Evolutionary conservation across 2,888 invertebrate species (phyloP).

Genomic region (Myopa tessellatipennis): DNA sequence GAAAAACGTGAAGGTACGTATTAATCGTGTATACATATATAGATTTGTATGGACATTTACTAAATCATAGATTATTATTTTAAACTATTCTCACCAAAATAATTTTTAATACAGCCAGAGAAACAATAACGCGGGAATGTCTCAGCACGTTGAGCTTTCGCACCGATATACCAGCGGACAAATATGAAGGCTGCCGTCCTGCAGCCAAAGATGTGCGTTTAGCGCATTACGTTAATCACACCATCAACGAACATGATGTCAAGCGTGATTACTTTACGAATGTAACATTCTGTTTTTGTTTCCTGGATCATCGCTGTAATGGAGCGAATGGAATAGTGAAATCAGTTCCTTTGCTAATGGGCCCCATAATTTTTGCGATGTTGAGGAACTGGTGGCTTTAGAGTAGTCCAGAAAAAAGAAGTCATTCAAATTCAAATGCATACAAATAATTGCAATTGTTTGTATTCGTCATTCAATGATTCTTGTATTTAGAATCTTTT

Average conservation of each 20-base stretch:
- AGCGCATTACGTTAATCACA: conserved; percentile 89
- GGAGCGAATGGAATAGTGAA: conserved; percentile 51
- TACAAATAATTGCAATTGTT: conserved; percentile 10
- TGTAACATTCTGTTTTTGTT: conserved; percentile 90
- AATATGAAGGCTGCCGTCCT: conserved; percentile 88
- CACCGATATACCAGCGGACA: conserved; percentile 90
- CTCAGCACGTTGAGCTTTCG: conserved; percentile 82
- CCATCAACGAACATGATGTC: conserved; percentile 85
- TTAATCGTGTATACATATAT: neutral
- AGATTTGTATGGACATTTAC: too few species aligned
- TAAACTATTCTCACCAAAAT: neutral
- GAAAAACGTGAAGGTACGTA: conserved; percentile 84
- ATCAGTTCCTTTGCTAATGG: neutral
- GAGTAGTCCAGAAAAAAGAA: neutral
- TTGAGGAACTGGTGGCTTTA: conserved; percentile 34
- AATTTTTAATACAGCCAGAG: conserved; percentile 72
- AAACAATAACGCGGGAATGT: conserved; percentile 86
- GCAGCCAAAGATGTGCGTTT: conserved; percentile 83
- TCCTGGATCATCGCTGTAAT: conserved; percentile 91
- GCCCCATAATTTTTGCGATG: neutral
- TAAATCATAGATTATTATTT: neutral
- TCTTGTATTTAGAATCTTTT: conserved; percentile 16
- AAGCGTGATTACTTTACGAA: conserved; percentile 84
- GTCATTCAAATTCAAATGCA: neutral
- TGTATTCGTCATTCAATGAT: neutral